These are phyloP conservation scores for Meandrusa payeni DNA, from an alignment of 2,888 invertebrate species.

Conservation along the genomic window DNA sequence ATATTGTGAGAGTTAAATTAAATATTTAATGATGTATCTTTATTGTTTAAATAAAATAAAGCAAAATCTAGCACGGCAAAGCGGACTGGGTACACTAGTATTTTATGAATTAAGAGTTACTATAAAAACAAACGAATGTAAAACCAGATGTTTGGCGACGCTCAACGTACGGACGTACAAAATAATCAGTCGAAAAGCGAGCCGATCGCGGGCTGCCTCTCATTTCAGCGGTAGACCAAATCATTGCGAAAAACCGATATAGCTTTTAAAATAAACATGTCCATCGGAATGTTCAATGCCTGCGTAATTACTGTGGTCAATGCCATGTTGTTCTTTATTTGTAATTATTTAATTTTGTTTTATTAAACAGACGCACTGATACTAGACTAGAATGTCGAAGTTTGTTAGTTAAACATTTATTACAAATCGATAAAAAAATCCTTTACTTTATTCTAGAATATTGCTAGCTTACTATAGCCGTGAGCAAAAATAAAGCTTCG, in stretches of 20 bases:
- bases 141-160: conserved; percentile 41
- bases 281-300: conserved; percentile 42
- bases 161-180: conserved; percentile 47
- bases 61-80: no score
- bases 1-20: no score
- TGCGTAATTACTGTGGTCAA: conserved; percentile 33
- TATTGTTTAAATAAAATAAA: no score
- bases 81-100: no score
- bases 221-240: conserved; percentile 57
- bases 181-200: conserved; percentile 65
- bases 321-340: conserved; percentile 8
- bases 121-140: conserved; percentile 52
- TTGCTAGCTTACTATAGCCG: no score
- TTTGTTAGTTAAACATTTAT: no score
- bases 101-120: conserved; percentile 42
- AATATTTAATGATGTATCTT: no score
- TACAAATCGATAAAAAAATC: no score
- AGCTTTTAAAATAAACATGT: conserved; percentile 59
- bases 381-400: no score
- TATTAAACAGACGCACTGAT: no score
- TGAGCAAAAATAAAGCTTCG: no score
- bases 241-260: conserved; percentile 60
- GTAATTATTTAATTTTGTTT: conserved; percentile 16
- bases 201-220: conserved; percentile 41
- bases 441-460: no score